Base-by-base conservation (phyloP, 2,113 vertebrate species). In the Diadophis punctatus region DNA sequence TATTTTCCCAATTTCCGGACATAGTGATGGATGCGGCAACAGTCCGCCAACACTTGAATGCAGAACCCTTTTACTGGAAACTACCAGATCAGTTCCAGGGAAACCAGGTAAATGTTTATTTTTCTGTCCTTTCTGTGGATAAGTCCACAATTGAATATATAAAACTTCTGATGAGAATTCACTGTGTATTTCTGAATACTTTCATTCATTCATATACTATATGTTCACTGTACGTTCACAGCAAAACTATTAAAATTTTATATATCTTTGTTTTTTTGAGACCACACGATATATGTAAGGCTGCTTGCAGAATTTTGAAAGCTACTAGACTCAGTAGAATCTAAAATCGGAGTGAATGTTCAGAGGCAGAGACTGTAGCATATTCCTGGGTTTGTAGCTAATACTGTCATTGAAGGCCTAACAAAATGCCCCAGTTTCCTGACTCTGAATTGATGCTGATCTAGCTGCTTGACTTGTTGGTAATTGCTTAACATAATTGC, bases 51-150 rank as follows among this genome's bases (percentile, higher is more conserved):
- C 94, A 97, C 14, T 88, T 97, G 53, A 96, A 97, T 0, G 90
- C 93, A 0, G 98, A 98, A 16, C 98, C 98, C 0, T 98, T 98
- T 93, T 99, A 99, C 96, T 99, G 99, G 99, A 97, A 96, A 43
- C 96, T 99, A 6, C 98, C 99, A 0, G 22, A 93, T 1, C 97
- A 97, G 4, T 99, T 98, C 91, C 97, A 98, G 88, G 98, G 98
- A 51, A 96, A 97, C 46, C 98, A 99, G 98, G 99, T 99, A 94
- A 96, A 92, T 34, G 30, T 34, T 49, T 63, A 3, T 51, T 20
- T 51, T 87, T 53, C 34, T 55, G 1, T 58, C 3, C 56, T 56
- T 7, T 84, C 63, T 84, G 27, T 25, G 0, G 18, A 48, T 84
- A 39, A 2, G 14, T 56, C 14, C 1, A 9, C 25, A 23, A 88